Percentiles rank a stretch among this genome's conserved stretches.
phyloP scores from a whole-genome alignment of 2,113 vertebrate species.

The Callipepla californica region DNA sequence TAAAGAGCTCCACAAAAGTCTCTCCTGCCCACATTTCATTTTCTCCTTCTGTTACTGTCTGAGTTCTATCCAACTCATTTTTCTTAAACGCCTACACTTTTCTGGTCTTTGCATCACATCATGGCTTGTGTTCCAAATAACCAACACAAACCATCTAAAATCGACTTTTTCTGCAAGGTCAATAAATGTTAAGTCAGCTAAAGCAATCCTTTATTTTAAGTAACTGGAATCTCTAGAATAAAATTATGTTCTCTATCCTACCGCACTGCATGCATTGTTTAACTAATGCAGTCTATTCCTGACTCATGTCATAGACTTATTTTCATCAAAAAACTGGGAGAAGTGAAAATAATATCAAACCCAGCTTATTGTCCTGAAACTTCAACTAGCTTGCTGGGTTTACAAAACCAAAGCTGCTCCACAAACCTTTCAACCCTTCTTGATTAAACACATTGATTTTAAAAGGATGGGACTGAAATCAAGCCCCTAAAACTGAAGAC shows the following conservation, averaged over 20 bases:
- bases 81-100: conserved; percentile 26
- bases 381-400: neutral
- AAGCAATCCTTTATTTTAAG: neutral
- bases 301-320: neutral
- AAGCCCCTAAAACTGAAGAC: neutral
- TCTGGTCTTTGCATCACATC: neutral
- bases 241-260: neutral
- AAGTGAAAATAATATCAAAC: neutral
- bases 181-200: neutral
- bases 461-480: neutral
- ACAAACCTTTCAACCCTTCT: neutral
- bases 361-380: neutral
- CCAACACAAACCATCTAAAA: neutral
- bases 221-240: neutral
- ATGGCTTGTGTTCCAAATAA: neutral
- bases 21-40: conserved; percentile 24
- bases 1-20: conserved; percentile 3
- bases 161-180: neutral
- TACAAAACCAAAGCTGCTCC: neutral
- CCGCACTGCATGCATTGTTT: neutral
- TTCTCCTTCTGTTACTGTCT: conserved; percentile 55
- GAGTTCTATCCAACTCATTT: conserved; percentile 30
- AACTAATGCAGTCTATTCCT: neutral
- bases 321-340: neutral
- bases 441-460: neutral